These are phyloP conservation scores for Bombus superbus DNA, from an alignment of 1,140 invertebrate genomes.

Conservation along the genomic window DNA sequence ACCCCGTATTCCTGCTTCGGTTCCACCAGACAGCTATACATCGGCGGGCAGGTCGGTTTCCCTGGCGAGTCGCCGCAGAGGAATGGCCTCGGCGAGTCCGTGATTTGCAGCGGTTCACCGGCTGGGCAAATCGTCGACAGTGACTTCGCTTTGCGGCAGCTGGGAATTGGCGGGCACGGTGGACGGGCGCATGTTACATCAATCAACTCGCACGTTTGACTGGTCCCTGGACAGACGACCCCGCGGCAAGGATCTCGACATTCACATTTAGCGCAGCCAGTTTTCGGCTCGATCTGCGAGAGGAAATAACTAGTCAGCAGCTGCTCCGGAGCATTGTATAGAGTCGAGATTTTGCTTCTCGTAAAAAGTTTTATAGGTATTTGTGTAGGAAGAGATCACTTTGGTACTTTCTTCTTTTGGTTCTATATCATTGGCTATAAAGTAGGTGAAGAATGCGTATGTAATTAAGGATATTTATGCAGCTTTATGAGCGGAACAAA, in stretches of 20 bases:
- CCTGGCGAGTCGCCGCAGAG: slow-evolving; percentile 91
- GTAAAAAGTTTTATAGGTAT: not conserved
- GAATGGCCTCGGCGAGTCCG: slow-evolving; percentile 89
- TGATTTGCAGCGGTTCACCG: slow-evolving; percentile 91
- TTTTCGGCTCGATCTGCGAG: slow-evolving; percentile 80
- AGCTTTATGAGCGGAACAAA: no score
- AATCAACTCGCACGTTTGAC: slow-evolving; percentile 89
- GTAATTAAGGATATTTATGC: no score
- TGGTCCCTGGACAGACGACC: slow-evolving; percentile 88
- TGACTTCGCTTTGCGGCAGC: slow-evolving; percentile 86
- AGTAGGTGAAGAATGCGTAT: no score
- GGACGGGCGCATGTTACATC: slow-evolving; percentile 89
- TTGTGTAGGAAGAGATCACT: not conserved
- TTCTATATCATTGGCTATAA: not conserved
- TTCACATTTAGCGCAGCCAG: slow-evolving; percentile 90
- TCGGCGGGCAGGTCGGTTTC: slow-evolving; percentile 91
- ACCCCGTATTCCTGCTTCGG: slow-evolving; percentile 92
- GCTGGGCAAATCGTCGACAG: slow-evolving; percentile 90
- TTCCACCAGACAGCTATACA: slow-evolving; percentile 91
- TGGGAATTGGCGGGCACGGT: slow-evolving; percentile 92
- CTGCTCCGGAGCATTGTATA: not conserved
- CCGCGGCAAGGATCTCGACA: slow-evolving; percentile 91
- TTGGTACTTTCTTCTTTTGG: not conserved
- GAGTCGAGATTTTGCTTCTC: not conserved
- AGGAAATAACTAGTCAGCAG: not conserved